Evolutionary conservation across 2,888 invertebrate species (phyloP).

Genomic region (Charanyca ferruginea): DNA sequence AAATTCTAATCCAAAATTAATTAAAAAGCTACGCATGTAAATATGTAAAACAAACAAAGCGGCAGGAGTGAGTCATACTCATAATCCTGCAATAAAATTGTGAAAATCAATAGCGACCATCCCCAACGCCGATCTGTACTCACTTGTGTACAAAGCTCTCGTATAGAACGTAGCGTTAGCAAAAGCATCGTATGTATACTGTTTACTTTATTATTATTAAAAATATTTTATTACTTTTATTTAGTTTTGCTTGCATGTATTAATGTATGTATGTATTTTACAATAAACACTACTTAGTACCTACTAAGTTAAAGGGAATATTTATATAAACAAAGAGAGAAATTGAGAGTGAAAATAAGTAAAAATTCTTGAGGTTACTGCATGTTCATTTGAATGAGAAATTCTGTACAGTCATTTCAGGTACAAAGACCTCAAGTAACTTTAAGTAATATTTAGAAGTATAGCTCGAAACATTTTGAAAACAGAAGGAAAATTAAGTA

Average conservation of each 20-base stretch:
- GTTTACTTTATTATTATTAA: no score
- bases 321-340: no score
- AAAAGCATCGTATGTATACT: slow-evolving; percentile 43
- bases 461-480: neutral
- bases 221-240: no score
- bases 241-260: no score
- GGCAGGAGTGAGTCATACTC: slow-evolving; percentile 82
- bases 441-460: neutral
- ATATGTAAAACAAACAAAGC: slow-evolving; percentile 61
- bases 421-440: neutral
- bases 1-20: slow-evolving; percentile 50
- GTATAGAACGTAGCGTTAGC: slow-evolving; percentile 72
- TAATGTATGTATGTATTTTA: no score
- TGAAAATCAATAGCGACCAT: slow-evolving; percentile 85
- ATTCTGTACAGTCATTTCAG: neutral
- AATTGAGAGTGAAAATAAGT: no score
- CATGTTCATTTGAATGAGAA: neutral
- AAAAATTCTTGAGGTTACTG: no score
- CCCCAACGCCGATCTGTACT: slow-evolving; percentile 72
- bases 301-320: no score
- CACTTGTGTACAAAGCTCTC: slow-evolving; percentile 77
- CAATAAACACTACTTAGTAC: no score
- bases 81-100: slow-evolving; percentile 81
- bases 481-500: neutral
- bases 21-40: slow-evolving; percentile 40